phyloP scores from a whole-genome alignment of 2,113 vertebrate genomes.

The Bujurquina vittata region DNA sequence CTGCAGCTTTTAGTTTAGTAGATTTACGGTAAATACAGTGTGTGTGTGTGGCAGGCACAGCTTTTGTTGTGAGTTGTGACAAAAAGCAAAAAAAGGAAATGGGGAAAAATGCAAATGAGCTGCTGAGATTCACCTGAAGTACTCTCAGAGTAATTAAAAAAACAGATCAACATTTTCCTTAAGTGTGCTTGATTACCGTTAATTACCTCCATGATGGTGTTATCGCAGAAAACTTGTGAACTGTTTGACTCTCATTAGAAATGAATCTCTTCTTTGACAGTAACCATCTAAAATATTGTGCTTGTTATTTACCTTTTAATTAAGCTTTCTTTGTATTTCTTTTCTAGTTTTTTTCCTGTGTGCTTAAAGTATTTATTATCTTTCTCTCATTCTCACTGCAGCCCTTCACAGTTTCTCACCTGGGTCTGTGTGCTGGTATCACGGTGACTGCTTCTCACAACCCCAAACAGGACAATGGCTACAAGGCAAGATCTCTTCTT shows the following conservation, averaged over 20 bases:
- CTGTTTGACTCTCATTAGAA: background rate
- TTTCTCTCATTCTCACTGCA: slow-evolving; percentile 59
- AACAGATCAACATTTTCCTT: background rate
- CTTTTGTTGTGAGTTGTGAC: background rate
- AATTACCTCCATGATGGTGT: background rate
- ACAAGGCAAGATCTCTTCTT: slow-evolving; percentile 84
- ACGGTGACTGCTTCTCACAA: slow-evolving; percentile 99
- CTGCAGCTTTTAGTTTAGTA: background rate
- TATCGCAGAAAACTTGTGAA: background rate
- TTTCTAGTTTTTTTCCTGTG: background rate
- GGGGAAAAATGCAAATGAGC: background rate
- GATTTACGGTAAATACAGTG: background rate
- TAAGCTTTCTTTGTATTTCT: background rate
- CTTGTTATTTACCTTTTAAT: background rate
- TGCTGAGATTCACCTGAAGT: background rate
- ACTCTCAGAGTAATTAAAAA: background rate
- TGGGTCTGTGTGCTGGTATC: slow-evolving; percentile 93
- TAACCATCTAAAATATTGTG: background rate
- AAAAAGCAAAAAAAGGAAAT: background rate
- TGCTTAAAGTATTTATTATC: background rate
- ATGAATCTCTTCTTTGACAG: background rate
- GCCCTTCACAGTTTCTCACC: slow-evolving; percentile 91
- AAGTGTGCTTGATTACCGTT: background rate
- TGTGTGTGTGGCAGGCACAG: background rate
- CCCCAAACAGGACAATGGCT: slow-evolving; percentile 97